Evolutionary conservation across 2,113 vertebrate genomes (phyloP), one percentile per base, ranked within the genome.

Genomic region (Erpornis zantholeuca): DNA sequence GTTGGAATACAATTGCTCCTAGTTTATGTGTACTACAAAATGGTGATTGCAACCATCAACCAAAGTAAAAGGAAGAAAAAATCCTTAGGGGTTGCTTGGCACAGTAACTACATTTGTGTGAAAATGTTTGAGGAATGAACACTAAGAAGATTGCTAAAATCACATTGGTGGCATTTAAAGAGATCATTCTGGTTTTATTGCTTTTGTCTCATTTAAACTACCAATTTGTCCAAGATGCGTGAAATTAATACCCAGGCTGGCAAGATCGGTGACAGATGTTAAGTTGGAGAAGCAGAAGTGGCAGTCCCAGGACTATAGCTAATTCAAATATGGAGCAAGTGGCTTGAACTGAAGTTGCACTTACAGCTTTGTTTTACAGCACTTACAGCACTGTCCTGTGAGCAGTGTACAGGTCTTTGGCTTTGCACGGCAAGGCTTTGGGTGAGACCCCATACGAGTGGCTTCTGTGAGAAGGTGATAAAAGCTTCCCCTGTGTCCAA

Each of bases 371-470:
- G 19, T 60, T 88, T 68, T 71, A 12, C n/a, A n/a, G 36, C 63
- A 85, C 19, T n/a, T 78, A 8, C 1, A 61, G 8, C 23, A 10
- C 31, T 71, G 33, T 78, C 47, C 31, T 24, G 8, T 75, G 71
- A 31, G 13, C 12, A 21, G 16, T 25, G 28, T 42, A 21, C 38
- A 70, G 36, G 31, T 57, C 6, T 77, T 20, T 45, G 31, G 44
- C 28, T 80, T 70, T 49, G 9, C 9, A 7, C 29, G 23, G 23
- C 52, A 38, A 77, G 71, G 35, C 36, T 81, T 72, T 65, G 25
- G 10, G 11, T 57, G 21, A 33, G 40, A 72, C 25, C 31, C 35
- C 25, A 9, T 54, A 14, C 0, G 0, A n/a, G 35, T 72, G 33
- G 11, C 42, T 65, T 45, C 36, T 71, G 23, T 45, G 33, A 78